phyloP scores from a whole-genome alignment of 1,140 invertebrate genomes.

The Macrobrachium nipponense region DNA sequence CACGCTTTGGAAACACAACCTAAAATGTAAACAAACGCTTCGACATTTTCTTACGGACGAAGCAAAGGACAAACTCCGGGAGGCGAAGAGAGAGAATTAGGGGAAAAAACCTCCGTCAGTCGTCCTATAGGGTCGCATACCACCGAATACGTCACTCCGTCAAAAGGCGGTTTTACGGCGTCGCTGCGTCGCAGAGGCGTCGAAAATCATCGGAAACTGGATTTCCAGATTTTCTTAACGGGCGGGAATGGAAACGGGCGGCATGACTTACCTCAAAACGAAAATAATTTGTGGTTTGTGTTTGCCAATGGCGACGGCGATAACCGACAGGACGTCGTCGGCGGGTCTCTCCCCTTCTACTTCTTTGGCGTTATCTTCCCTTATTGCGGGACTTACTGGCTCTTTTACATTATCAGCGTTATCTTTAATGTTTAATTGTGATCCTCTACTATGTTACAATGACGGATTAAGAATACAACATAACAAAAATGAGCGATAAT shows the following conservation, averaged over 20 bases:
- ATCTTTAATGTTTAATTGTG: neutral
- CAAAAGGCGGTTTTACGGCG: too few relatives aligned
- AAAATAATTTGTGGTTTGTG: neutral
- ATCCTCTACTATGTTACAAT: neutral
- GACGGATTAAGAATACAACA: conserved; percentile 3
- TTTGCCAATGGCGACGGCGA: conserved; percentile 18
- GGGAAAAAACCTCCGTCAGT: too few relatives aligned
- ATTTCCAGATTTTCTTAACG: neutral
- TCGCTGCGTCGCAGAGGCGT: too few relatives aligned
- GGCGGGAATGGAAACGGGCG: neutral
- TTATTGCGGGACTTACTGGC: conserved; percentile 3
- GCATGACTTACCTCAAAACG: neutral
- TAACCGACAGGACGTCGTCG: conserved; percentile 3
- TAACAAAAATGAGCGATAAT: conserved; percentile 3
- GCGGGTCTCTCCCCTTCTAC: neutral
- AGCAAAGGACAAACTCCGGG: too few relatives aligned
- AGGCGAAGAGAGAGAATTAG: too few relatives aligned
- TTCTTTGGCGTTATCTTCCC: conserved; percentile 18
- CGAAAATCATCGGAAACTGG: too few relatives aligned
- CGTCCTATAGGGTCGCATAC: too few relatives aligned
- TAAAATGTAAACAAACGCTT: too few relatives aligned
- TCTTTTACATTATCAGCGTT: neutral
- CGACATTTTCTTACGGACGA: too few relatives aligned
- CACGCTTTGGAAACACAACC: too few relatives aligned
- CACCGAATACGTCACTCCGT: too few relatives aligned